Conservation (phyloP, 2,888 invertebrate species). For the Lordiphosa andalusiaca region DNA sequence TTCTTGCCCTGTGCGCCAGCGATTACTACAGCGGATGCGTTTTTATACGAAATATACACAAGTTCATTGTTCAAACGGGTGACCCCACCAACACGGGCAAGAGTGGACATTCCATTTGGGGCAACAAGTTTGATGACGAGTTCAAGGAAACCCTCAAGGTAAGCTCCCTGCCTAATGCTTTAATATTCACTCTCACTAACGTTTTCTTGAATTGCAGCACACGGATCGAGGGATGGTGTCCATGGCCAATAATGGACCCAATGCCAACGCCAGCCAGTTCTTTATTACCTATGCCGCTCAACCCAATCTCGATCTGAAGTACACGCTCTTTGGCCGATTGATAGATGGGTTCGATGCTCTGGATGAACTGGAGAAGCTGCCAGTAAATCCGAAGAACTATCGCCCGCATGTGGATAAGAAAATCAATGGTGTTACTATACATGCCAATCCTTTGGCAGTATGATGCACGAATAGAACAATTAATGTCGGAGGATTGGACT, state of each 20-base stretch:
- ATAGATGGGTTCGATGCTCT: slow-evolving; percentile 98
- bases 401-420: slow-evolving; percentile 90
- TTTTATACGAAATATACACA: slow-evolving; percentile 97
- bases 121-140: slow-evolving; percentile 97
- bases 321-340: slow-evolving; percentile 97
- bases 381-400: slow-evolving; percentile 96
- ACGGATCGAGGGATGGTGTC: slow-evolving; percentile 91
- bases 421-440: too few relatives aligned
- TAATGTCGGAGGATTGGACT: too few relatives aligned
- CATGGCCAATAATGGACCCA: slow-evolving; percentile 99
- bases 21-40: slow-evolving; percentile 97
- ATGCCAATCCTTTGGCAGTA: too few relatives aligned
- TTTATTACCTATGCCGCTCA: slow-evolving; percentile 97
- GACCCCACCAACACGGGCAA: slow-evolving; percentile 96
- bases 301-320: slow-evolving; percentile 97
- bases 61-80: slow-evolving; percentile 92
- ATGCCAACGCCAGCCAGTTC: slow-evolving; percentile 98
- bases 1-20: slow-evolving; percentile 96
- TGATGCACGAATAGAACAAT: too few relatives aligned
- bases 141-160: slow-evolving; percentile 96
- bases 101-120: slow-evolving; percentile 98
- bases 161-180: slow-evolving; percentile 23
- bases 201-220: slow-evolving; percentile 83
- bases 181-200: not conserved
- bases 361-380: slow-evolving; percentile 96